Percentiles rank a stretch among this genome's conserved stretches.
phyloP scores from a whole-genome alignment of 2,113 vertebrate genomes.

The Nasalis larvatus region DNA sequence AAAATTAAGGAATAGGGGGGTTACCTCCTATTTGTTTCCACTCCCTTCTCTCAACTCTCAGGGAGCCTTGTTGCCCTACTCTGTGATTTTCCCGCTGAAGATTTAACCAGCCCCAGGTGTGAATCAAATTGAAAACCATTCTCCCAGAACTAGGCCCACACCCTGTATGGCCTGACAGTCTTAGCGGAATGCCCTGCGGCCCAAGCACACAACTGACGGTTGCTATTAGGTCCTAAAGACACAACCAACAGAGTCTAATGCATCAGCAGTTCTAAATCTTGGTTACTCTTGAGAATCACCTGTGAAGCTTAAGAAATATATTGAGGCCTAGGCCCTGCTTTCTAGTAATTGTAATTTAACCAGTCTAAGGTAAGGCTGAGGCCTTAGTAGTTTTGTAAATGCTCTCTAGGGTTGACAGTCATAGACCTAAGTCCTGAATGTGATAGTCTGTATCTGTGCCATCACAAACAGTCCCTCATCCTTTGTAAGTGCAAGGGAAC shows the following conservation, averaged over 20 bases:
- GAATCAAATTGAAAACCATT: not conserved
- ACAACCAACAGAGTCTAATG: not conserved
- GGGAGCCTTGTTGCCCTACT: not conserved
- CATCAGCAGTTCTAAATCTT: not conserved
- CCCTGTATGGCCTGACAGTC: not conserved
- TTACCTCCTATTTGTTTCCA: not conserved
- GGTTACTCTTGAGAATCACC: not conserved
- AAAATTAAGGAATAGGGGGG: not conserved
- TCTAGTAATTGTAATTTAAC: not conserved
- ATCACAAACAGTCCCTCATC: not conserved
- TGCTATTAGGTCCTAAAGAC: not conserved
- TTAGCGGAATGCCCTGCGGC: not conserved
- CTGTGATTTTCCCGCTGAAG: not conserved
- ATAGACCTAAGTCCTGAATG: not conserved
- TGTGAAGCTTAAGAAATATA: not conserved
- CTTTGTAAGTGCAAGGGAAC: not conserved
- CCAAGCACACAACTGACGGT: not conserved
- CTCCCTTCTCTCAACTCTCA: not conserved
- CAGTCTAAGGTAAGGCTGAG: not conserved
- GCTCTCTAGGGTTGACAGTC: not conserved
- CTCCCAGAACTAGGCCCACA: not conserved
- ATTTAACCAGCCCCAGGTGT: not conserved
- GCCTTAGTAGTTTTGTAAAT: not conserved
- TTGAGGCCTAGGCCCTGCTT: not conserved
- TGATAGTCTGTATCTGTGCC: not conserved